A percentile compares a stretch with the other conserved stretches of the same genome.
Conservation (phyloP, 2,888 invertebrate genomes). For the Pyrrhosoma nymphula region DNA sequence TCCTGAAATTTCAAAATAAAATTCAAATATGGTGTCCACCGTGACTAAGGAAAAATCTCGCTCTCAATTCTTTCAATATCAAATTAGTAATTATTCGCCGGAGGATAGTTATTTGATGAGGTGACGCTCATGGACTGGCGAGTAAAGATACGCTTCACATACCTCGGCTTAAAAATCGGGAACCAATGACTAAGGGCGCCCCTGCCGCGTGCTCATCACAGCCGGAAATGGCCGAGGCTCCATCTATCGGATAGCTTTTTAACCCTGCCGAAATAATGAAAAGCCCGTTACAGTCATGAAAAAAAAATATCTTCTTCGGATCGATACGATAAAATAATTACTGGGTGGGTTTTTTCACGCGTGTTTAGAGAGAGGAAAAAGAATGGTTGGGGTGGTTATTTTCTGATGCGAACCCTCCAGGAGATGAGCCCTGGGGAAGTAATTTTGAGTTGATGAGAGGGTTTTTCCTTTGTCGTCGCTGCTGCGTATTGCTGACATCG, state of each 20-base stretch:
- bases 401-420: not conserved
- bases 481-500: not conserved
- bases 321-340: constrained; percentile 60
- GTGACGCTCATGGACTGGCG: no score
- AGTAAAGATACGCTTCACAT: no score
- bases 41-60: no score
- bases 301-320: not conserved
- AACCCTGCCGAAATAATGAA: not conserved
- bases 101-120: no score
- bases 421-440: not conserved
- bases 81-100: no score
- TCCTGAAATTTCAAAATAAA: no score
- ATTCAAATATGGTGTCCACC: no score
- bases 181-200: not conserved
- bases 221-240: not conserved
- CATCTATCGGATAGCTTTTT: not conserved
- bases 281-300: no score
- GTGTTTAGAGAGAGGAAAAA: not conserved
- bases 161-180: not conserved
- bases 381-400: not conserved
- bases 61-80: no score
- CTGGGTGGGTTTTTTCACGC: constrained; percentile 27
- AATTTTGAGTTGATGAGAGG: not conserved
- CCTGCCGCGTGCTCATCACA: not conserved
- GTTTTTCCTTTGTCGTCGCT: no score